A percentile compares a stretch with the other conserved stretches of the same genome.
Conservation (phyloP, 1,140 invertebrate species). For the Anastrepha obliqua region DNA sequence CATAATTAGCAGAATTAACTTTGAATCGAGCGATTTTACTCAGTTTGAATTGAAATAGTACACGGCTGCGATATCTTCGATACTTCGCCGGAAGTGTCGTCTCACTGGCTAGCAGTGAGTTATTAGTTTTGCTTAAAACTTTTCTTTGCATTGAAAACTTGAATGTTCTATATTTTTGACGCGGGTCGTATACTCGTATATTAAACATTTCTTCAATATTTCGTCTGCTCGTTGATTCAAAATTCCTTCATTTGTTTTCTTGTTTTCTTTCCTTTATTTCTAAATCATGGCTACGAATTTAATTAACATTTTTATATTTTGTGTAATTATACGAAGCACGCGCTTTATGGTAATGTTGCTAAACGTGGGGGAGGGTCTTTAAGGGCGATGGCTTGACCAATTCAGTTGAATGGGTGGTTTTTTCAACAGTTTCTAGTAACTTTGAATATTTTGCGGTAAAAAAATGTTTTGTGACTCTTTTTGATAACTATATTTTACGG, state of each 20-base stretch:
- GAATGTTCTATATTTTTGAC: too few relatives aligned
- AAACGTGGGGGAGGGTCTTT: background rate
- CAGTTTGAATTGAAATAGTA: too few relatives aligned
- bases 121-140: too few relatives aligned
- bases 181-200: background rate
- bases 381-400: background rate
- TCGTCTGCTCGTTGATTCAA: background rate
- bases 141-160: too few relatives aligned
- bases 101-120: too few relatives aligned
- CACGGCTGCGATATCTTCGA: too few relatives aligned
- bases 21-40: too few relatives aligned
- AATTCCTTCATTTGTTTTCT: background rate
- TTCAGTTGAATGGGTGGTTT: background rate
- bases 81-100: too few relatives aligned
- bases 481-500: too few relatives aligned
- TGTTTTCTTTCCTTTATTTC: background rate
- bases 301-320: background rate
- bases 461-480: background rate
- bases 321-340: constrained; percentile 35
- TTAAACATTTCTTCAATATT: background rate
- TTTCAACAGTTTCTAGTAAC: background rate
- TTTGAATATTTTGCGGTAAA: background rate
- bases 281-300: background rate
- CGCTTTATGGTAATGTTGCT: constrained; percentile 20
- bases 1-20: too few relatives aligned